A percentile compares a stretch with the other conserved stretches of the same genome.
Evolutionary conservation across 2,113 vertebrate genomes (phyloP).

Genomic region (Hippocampus guttulatus): DNA sequence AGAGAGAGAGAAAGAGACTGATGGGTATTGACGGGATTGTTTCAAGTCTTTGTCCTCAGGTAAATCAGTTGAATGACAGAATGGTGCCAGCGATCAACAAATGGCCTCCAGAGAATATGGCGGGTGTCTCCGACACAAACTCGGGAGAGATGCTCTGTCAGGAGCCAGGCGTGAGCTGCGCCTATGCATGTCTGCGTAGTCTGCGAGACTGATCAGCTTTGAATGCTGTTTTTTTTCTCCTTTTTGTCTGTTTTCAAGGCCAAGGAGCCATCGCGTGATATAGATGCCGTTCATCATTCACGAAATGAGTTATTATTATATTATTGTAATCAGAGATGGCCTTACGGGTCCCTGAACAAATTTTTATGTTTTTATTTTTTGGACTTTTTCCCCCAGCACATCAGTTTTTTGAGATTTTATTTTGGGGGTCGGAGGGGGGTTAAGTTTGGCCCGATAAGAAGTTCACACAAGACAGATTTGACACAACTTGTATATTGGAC

Average conservation of each 20-base stretch:
- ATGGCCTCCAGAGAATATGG: slow-evolving; percentile 8
- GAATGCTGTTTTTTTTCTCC: not conserved
- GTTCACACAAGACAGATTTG: too few species aligned
- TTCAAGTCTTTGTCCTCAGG: slow-evolving; percentile 10
- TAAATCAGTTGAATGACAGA: slow-evolving; percentile 14
- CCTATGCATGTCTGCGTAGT: not conserved
- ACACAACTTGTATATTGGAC: too few species aligned
- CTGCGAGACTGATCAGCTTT: slow-evolving; percentile 1
- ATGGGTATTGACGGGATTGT: slow-evolving; percentile 13
- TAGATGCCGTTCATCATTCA: not conserved
- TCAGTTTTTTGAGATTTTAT: too few species aligned
- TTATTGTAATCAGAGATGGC: too few species aligned
- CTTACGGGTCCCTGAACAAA: too few species aligned
- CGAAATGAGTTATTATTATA: too few species aligned
- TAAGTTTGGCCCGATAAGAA: too few species aligned
- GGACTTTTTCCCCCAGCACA: too few species aligned
- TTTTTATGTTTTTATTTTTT: too few species aligned
- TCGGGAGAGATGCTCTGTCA: slow-evolving; percentile 2
- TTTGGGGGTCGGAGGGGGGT: too few species aligned
- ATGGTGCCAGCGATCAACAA: slow-evolving; percentile 14
- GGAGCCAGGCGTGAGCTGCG: not conserved
- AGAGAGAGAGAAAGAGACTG: not conserved
- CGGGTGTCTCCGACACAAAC: slow-evolving; percentile 3
- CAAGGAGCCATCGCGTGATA: not conserved
- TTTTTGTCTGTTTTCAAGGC: not conserved